Conservation (phyloP, 2,888 invertebrate species). For the Archips xylosteana region DNA sequence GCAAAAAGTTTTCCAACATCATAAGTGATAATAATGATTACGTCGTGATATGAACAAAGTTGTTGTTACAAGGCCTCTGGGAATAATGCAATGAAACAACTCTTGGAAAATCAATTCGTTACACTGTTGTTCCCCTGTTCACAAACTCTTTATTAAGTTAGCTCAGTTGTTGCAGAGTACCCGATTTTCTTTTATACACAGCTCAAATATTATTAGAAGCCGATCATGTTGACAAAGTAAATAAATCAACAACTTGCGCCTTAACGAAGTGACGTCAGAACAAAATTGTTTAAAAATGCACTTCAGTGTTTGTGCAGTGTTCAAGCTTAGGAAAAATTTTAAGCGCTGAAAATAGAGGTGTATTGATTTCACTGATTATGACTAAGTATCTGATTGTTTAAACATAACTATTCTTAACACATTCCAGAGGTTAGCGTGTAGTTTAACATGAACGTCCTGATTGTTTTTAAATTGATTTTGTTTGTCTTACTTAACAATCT, state of each 20-base stretch:
- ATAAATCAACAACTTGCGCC: constrained; percentile 24
- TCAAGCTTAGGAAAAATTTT: neutral
- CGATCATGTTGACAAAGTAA: constrained; percentile 39
- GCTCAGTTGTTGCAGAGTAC: constrained; percentile 44
- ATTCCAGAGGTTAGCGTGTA: too few species aligned
- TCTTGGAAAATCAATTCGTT: constrained; percentile 52
- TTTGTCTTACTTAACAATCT: too few species aligned
- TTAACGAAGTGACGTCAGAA: constrained; percentile 9
- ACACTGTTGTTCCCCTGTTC: constrained; percentile 46
- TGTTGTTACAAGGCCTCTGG: constrained; percentile 29
- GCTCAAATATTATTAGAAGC: constrained; percentile 42
- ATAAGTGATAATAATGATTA: constrained; percentile 40
- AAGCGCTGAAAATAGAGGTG: neutral
- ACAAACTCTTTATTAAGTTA: constrained; percentile 49
- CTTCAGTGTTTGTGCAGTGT: neutral
- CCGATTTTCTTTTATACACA: constrained; percentile 47
- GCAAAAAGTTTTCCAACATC: constrained; percentile 19
- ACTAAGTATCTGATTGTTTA: too few species aligned
- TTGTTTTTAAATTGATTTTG: too few species aligned
- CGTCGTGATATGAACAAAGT: constrained; percentile 37
- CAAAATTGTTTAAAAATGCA: neutral
- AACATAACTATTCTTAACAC: too few species aligned
- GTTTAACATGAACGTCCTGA: too few species aligned
- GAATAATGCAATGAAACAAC: constrained; percentile 44
- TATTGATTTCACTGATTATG: too few species aligned